Percentiles rank a stretch among this genome's conserved stretches.
phyloP scores from a whole-genome alignment of 2,113 vertebrate genomes.

The Oostethus manadensis region DNA sequence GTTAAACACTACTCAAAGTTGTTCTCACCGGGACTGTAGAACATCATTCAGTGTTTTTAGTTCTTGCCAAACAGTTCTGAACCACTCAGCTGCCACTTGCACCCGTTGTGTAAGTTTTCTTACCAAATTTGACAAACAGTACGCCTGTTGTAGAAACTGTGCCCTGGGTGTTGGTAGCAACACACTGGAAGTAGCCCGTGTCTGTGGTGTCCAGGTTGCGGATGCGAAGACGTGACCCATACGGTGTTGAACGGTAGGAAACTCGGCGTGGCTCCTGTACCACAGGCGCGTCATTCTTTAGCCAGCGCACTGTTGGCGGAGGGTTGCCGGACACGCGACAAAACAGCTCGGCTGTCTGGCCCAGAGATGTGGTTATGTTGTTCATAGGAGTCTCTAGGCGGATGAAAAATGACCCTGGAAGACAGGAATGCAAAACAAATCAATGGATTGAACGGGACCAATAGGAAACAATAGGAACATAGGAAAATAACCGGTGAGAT shows the following conservation, averaged over 20 bases:
- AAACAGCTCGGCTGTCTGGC: conserved; percentile 88
- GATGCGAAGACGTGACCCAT: conserved; percentile 90
- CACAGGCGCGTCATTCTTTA: conserved; percentile 95
- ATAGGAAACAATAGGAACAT: too few species aligned
- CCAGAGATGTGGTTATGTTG: conserved; percentile 95
- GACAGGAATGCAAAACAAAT: neutral
- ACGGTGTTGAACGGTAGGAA: conserved; percentile 81
- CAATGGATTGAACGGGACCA: neutral
- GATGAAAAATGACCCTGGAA: conserved; percentile 83
- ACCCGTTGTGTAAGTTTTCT: conserved; percentile 38
- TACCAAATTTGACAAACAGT: conserved; percentile 95
- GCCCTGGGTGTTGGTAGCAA: conserved; percentile 83
- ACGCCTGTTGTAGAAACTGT: conserved; percentile 91
- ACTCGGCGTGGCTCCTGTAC: conserved; percentile 90
- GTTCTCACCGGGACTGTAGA: conserved; percentile 3
- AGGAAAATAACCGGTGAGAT: neutral
- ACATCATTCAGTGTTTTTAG: conserved; percentile 2
- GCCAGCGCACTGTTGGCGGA: conserved; percentile 82
- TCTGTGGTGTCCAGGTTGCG: conserved; percentile 95
- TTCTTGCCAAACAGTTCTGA: neutral
- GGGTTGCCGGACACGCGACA: conserved; percentile 89
- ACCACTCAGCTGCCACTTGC: neutral
- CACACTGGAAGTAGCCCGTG: conserved; percentile 97
- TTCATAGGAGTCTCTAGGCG: conserved; percentile 91
- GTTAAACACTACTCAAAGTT: neutral